phyloP scores from a whole-genome alignment of 1,140 invertebrate species.

The Drosophila novamexicana region DNA sequence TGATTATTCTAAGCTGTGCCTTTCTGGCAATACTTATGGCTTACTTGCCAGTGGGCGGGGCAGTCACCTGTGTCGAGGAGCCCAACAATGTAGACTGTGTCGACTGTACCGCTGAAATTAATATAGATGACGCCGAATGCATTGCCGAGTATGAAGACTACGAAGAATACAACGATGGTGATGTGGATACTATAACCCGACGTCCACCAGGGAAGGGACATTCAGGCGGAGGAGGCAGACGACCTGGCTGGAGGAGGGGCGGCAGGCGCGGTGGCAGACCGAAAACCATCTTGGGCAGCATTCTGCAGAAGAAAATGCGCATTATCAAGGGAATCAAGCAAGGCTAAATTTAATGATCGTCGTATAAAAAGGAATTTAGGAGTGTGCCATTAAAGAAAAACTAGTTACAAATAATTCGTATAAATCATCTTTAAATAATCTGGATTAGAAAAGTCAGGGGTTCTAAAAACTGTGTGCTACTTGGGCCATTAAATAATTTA shows the following conservation, averaged over 20 bases:
- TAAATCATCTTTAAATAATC: too few relatives aligned
- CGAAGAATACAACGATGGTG: not conserved
- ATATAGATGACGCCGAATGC: slow-evolving; percentile 13
- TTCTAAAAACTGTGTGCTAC: too few relatives aligned
- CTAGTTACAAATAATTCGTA: not conserved
- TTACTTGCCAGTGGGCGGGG: not conserved
- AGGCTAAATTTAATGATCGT: not conserved
- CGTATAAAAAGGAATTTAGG: too few relatives aligned
- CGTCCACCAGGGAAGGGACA: not conserved
- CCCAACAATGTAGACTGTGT: slow-evolving; percentile 18
- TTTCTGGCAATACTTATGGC: slow-evolving; percentile 5
- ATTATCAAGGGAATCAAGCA: not conserved
- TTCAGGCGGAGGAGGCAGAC: not conserved
- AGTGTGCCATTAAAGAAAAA: not conserved
- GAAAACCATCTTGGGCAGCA: not conserved
- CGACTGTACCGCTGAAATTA: slow-evolving; percentile 11
- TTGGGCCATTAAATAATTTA: too few relatives aligned
- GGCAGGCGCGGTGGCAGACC: slow-evolving; percentile 1
- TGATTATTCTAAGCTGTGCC: not conserved
- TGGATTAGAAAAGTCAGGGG: too few relatives aligned
- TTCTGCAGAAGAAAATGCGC: slow-evolving; percentile 24
- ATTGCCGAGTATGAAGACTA: not conserved
- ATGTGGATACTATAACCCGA: not conserved
- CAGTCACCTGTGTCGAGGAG: slow-evolving; percentile 15
- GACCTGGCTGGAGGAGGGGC: slow-evolving; percentile 7